Evolutionary conservation across 2,113 vertebrate species (phyloP).

Genomic region (Channa argus): DNA sequence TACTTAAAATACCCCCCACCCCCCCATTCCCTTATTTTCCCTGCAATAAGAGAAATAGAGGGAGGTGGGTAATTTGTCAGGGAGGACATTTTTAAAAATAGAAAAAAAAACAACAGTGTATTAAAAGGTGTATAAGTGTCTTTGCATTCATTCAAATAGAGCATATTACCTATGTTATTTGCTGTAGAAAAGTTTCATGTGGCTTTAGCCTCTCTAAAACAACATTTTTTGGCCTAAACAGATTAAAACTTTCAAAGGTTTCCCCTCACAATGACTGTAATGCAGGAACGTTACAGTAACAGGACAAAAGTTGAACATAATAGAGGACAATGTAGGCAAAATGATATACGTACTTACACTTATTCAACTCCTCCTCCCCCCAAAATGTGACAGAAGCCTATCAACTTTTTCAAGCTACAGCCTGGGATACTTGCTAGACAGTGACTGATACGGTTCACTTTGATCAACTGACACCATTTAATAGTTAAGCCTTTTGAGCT

Average conservation of each 20-base stretch:
- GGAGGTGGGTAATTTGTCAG: constrained; percentile 9
- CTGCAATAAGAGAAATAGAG: too few relatives aligned
- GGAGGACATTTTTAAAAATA: constrained; percentile 5
- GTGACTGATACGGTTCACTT: constrained; percentile 15
- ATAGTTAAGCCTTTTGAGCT: constrained; percentile 12
- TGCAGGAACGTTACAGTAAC: constrained; percentile 5
- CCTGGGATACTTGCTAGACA: constrained; percentile 20
- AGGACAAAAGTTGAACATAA: constrained; percentile 9
- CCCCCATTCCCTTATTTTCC: too few relatives aligned
- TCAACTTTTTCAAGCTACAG: constrained; percentile 2
- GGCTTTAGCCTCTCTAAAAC: constrained; percentile 13
- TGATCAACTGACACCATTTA: constrained; percentile 41
- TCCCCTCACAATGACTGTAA: constrained; percentile 6
- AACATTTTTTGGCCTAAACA: constrained; percentile 10
- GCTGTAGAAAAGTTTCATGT: constrained; percentile 18
- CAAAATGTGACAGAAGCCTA: constrained; percentile 36
- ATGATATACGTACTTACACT: neutral
- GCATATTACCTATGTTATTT: constrained; percentile 15
- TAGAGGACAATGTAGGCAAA: constrained; percentile 1
- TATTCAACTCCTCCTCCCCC: constrained; percentile 1
- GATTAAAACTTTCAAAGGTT: constrained; percentile 28
- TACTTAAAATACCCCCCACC: neutral
- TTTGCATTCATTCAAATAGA: constrained; percentile 9
- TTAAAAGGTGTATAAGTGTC: neutral
- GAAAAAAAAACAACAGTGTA: neutral